A percentile compares a stretch with the other conserved stretches of the same genome.
phyloP scores from a whole-genome alignment of 2,797 vertebrate genomes.

The Macrochelys suwanniensis region DNA sequence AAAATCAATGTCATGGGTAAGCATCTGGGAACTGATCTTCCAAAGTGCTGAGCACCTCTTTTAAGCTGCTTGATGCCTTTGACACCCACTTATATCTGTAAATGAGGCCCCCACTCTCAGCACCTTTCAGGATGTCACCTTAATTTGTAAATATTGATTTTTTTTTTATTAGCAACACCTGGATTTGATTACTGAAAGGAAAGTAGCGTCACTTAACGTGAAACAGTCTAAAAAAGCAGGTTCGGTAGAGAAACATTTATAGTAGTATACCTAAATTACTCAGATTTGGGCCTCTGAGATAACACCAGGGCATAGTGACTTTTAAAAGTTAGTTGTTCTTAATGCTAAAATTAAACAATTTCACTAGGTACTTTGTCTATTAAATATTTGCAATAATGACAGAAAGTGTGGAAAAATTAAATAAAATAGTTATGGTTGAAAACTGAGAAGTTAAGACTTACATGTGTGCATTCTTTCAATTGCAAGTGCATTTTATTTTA shows the following conservation, averaged over 20 bases:
- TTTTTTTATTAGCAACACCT: conserved; percentile 16
- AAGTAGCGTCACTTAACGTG: conserved; percentile 24
- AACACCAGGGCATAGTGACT: conserved; percentile 44
- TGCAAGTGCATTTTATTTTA: conserved; percentile 55
- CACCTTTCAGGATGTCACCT: background rate
- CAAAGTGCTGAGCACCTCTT: background rate
- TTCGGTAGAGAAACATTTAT: conserved; percentile 53
- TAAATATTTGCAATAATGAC: conserved; percentile 52
- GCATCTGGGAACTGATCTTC: background rate
- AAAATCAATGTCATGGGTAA: conserved; percentile 1
- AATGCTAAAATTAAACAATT: conserved; percentile 50
- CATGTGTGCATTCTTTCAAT: conserved; percentile 57
- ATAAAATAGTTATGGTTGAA: conserved; percentile 47
- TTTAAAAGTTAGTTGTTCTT: conserved; percentile 55
- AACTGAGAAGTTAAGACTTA: conserved; percentile 41
- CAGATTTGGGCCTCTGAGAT: conserved; percentile 63
- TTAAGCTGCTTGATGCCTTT: conserved; percentile 38
- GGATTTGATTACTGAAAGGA: conserved; percentile 25
- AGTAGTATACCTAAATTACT: conserved; percentile 39
- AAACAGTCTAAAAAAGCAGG: conserved; percentile 18
- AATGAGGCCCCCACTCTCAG: conserved; percentile 28
- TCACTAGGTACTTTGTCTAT: conserved; percentile 29
- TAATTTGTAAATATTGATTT: conserved; percentile 45
- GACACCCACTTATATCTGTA: background rate
- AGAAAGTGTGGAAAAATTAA: conserved; percentile 45